Conservation (phyloP, 1,140 invertebrate genomes). For the Temnothorax nylanderi region DNA sequence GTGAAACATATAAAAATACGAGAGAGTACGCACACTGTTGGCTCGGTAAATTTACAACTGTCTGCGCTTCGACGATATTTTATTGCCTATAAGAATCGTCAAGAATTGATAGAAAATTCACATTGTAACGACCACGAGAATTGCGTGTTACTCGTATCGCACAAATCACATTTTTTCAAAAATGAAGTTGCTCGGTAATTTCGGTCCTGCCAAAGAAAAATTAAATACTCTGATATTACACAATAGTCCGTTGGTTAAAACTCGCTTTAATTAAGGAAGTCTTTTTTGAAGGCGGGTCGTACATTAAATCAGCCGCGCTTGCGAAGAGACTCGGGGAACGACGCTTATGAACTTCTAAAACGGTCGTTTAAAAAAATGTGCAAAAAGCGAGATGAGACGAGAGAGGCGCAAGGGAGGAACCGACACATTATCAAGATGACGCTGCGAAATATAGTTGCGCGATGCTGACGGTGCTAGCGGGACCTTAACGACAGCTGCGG, state of each 20-base stretch:
- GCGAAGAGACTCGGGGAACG: neutral
- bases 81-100: neutral
- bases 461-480: conserved; percentile 26
- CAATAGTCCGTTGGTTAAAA: neutral
- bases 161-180: neutral
- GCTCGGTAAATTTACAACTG: neutral
- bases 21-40: neutral
- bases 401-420: neutral
- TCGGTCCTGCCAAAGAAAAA: neutral
- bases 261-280: neutral
- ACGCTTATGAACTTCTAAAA: conserved; percentile 33
- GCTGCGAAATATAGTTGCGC: conserved; percentile 33
- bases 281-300: neutral
- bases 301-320: neutral
- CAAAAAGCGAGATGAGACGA: neutral
- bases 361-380: conserved; percentile 3
- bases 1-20: neutral
- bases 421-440: conserved; percentile 43
- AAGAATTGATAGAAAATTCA: neutral
- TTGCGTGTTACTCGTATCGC: neutral
- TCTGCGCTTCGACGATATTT: conserved; percentile 1
- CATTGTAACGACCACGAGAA: neutral
- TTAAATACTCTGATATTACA: neutral
- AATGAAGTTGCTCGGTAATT: neutral
- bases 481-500: conserved; percentile 50